Evolutionary conservation across 2,113 vertebrate genomes (phyloP).

Genomic region (Vulpes ferrilata): DNA sequence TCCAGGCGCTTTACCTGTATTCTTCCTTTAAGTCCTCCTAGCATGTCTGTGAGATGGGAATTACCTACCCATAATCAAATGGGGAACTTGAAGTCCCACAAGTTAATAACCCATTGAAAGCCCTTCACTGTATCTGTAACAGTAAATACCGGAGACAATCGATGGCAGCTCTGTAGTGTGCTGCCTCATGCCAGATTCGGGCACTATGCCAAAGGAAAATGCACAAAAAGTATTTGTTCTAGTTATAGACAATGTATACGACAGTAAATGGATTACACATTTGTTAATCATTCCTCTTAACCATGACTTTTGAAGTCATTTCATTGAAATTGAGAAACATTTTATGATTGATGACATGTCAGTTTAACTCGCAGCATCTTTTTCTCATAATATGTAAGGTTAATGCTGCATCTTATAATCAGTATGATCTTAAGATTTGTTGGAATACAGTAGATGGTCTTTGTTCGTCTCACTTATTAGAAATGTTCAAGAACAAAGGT

Average conservation of each 20-base stretch:
- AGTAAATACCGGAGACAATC: not conserved
- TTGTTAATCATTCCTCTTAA: slow-evolving; percentile 47
- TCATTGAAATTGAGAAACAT: slow-evolving; percentile 39
- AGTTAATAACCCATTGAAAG: slow-evolving; percentile 24
- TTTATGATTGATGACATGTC: slow-evolving; percentile 3
- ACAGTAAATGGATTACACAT: not conserved
- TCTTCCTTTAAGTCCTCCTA: slow-evolving; percentile 16
- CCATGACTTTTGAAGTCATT: slow-evolving; percentile 53
- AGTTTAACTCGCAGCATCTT: slow-evolving; percentile 57
- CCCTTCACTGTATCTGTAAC: not conserved
- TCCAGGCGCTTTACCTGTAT: not conserved
- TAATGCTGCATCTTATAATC: slow-evolving; percentile 23
- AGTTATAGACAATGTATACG: not conserved
- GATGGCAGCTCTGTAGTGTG: not conserved
- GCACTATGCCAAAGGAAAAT: slow-evolving; percentile 34
- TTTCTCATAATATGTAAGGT: slow-evolving; percentile 28
- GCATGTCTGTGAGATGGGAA: not conserved
- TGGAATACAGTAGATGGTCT: not conserved
- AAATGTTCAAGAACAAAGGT: slow-evolving; percentile 34
- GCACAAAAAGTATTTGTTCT: not conserved
- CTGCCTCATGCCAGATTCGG: not conserved
- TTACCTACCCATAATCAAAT: slow-evolving; percentile 20
- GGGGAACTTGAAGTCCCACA: not conserved
- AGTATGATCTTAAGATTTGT: slow-evolving; percentile 27
- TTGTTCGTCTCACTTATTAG: slow-evolving; percentile 30